Percentiles rank a stretch among this genome's conserved stretches.
Evolutionary conservation across 1,140 invertebrate species (phyloP).

Genomic region (Dendroctonus valens): DNA sequence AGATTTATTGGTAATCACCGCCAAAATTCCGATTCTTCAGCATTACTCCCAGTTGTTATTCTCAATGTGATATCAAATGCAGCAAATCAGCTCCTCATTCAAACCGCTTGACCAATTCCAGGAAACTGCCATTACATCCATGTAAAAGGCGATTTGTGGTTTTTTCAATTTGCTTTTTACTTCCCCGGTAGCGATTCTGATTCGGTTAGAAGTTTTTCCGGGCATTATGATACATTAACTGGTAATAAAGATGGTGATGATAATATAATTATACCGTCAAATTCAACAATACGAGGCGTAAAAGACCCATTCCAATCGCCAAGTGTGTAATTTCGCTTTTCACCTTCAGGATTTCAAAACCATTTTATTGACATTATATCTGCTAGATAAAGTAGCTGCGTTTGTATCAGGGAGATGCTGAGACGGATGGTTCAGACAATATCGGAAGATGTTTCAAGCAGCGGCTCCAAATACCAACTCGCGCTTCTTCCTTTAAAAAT

Average conservation of each 20-base stretch:
- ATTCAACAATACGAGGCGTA: constrained; percentile 18
- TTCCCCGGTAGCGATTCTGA: not conserved
- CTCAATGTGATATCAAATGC: no score
- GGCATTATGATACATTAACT: constrained; percentile 9
- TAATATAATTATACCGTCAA: constrained; percentile 27
- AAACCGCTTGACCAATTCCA: no score
- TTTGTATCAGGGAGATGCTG: no score
- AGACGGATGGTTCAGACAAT: no score
- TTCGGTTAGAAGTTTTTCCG: constrained; percentile 9
- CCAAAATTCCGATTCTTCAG: no score
- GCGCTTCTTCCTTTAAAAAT: no score
- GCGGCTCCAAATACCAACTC: no score
- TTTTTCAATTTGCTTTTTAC: constrained; percentile 9
- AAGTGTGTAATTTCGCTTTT: constrained; percentile 18
- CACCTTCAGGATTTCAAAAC: constrained; percentile 22
- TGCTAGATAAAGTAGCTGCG: constrained; percentile 13
- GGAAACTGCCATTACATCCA: constrained; percentile 17
- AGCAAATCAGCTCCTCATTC: no score
- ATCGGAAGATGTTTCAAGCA: no score
- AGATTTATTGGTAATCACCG: no score
- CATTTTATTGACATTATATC: constrained; percentile 14
- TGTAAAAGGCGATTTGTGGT: constrained; percentile 9
- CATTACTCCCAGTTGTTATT: no score
- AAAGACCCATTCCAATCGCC: constrained; percentile 15
- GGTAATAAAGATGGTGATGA: constrained; percentile 25